Evolutionary conservation across 2,888 invertebrate genomes (phyloP), one percentile per base, ranked within the genome.

Genomic region (Escarpia spicata): DNA sequence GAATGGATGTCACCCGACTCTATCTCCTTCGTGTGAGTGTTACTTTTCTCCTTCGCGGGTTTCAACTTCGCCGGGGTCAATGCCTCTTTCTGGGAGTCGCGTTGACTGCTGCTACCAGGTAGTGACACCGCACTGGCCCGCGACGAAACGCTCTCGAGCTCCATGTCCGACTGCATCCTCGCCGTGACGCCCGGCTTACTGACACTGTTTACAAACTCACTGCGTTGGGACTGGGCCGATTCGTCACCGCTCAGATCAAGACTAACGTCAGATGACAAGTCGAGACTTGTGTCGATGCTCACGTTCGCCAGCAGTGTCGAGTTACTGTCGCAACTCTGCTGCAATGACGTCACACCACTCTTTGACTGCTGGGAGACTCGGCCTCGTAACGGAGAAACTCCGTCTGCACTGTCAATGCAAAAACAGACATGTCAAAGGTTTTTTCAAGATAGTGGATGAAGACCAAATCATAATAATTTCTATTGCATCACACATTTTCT

Each of bases 11-110:
- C 96, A 12, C 97, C 97, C 96, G 97, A 97, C 96, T 98, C 98
- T 94, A 98, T 98, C 91, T 97, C 97, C 95, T 97, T 97, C 92
- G 97, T 97, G 95, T 97, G 97, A 95, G 97, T 97, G 96, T 97
- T 97, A 96, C 97, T 97, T 95, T 97, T 97, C 96, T 98, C 97
- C 96, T 97, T 97, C 94, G 97, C 97, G 94, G 97, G 97, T 94
- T 97, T 97, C 94, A 97, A 96, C 94, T 97, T 97, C 92, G 97
- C 97, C 92, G 97, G 97, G 95, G 97, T 96, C 92, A 97, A 96
- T 26, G 97, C 97, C 95, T 97, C 97, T 26, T 75, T 75, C 75
- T 75, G 75, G 75, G 75, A 75, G 75, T 75, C 43, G 90, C 90
- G 89, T n/a, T n/a, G 89, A n/a, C 12, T 90, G 90, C 19, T 43